Conservation (phyloP, 2,113 vertebrate genomes). For the Morphnarchus princeps region DNA sequence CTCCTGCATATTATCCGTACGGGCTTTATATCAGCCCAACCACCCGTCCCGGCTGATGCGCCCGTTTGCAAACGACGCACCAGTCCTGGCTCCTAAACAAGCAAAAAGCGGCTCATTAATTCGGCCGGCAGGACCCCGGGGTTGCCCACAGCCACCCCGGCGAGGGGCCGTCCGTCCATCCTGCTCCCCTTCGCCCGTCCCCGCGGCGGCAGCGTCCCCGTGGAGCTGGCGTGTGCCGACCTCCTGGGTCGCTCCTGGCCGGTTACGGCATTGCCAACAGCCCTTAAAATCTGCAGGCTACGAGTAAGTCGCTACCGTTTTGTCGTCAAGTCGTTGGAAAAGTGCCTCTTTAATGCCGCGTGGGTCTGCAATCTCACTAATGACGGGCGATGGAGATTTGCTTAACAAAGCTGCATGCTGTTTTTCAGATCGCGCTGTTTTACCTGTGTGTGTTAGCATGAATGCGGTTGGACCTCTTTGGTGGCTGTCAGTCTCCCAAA, state of each 20-base stretch:
- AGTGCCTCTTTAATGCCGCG: conserved; percentile 33
- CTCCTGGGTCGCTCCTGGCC: not conserved
- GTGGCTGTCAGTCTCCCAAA: conserved; percentile 43
- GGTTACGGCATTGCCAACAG: rapidly evolving
- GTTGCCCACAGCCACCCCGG: not conserved
- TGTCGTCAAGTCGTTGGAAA: not conserved
- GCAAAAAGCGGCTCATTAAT: not conserved
- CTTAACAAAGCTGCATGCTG: conserved; percentile 75
- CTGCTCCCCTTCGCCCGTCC: rapidly evolving
- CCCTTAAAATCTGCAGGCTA: not conserved
- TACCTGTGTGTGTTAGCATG: conserved; percentile 82
- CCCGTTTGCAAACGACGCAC: rapidly evolving
- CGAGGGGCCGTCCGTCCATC: rapidly evolving
- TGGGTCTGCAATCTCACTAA: conserved; percentile 68
- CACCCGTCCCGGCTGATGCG: rapidly evolving
- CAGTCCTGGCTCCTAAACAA: not conserved
- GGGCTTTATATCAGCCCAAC: not conserved
- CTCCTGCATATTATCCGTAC: rapidly evolving
- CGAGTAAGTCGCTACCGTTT: not conserved
- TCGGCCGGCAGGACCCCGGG: rapidly evolving
- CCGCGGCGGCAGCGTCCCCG: not conserved
- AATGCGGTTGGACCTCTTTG: conserved; percentile 70
- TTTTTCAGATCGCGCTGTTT: conserved; percentile 56
- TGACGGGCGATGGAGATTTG: conserved; percentile 67
- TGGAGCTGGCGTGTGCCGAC: too few relatives aligned